Conservation (phyloP, 2,888 invertebrate species). For the Melikaiella ostensackeni region DNA sequence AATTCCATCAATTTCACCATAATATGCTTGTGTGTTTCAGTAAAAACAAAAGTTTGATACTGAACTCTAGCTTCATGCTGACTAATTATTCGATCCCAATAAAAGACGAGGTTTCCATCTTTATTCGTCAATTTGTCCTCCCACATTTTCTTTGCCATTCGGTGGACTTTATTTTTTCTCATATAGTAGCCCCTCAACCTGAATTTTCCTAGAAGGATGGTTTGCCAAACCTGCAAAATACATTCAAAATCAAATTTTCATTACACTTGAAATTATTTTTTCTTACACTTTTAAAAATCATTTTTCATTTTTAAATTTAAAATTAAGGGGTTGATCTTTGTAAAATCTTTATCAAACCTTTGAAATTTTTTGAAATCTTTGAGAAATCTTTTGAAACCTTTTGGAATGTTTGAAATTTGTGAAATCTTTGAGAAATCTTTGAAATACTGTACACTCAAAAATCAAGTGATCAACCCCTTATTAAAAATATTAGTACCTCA, state of each 20-base stretch:
- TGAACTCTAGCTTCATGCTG: conserved; percentile 74
- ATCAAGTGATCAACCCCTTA: too few species aligned
- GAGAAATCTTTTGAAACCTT: not conserved
- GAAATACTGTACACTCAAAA: too few species aligned
- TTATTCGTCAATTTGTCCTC: conserved; percentile 83
- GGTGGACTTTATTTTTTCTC: conserved; percentile 83
- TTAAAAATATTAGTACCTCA: conserved; percentile 71
- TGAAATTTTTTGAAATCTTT: too few species aligned
- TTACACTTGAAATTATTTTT: not conserved
- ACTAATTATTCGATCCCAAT: conserved; percentile 57
- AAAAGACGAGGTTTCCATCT: conserved; percentile 72
- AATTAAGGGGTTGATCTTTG: too few species aligned
- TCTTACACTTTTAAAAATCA: too few species aligned
- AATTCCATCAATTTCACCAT: conserved; percentile 82
- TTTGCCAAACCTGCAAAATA: conserved; percentile 83
- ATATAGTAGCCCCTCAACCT: conserved; percentile 80
- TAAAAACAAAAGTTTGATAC: conserved; percentile 78
- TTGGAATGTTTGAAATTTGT: too few species aligned
- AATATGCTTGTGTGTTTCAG: conserved; percentile 81
- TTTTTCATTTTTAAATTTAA: too few species aligned
- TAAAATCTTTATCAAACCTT: too few species aligned
- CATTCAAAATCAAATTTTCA: not conserved
- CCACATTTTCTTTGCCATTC: conserved; percentile 81
- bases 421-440: too few species aligned
- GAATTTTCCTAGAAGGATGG: conserved; percentile 80